These are phyloP conservation scores for Ptychadena robeensis DNA, from an alignment of 2,797 vertebrate species.

Conservation along the genomic window DNA sequence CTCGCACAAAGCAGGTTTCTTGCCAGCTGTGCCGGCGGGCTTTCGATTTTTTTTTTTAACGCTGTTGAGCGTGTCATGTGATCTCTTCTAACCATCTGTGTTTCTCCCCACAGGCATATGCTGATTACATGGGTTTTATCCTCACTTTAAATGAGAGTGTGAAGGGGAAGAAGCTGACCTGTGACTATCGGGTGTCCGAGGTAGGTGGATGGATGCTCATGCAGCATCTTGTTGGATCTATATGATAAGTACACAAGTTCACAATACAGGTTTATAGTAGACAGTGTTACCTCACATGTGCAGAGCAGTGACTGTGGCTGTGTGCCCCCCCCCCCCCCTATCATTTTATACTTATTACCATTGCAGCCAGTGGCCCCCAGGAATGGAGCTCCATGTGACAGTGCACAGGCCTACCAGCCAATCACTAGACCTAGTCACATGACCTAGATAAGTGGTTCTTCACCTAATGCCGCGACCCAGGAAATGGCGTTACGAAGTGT, in stretches of 20 bases:
- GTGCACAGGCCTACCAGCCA: no score
- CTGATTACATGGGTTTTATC: slow-evolving; percentile 95
- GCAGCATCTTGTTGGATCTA: background rate
- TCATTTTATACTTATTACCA: no score
- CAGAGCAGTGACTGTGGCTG: no score
- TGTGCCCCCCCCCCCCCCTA: no score
- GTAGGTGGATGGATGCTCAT: slow-evolving; percentile 70
- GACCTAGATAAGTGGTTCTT: no score
- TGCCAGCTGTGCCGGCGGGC: background rate
- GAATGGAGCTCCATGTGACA: no score
- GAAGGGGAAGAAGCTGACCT: slow-evolving; percentile 90
- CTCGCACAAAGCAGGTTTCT: background rate
- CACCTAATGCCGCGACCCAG: no score
- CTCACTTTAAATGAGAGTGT: slow-evolving; percentile 91
- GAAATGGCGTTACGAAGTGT: no score
- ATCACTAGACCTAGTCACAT: no score
- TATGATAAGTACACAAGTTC: no score
- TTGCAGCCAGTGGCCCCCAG: no score
- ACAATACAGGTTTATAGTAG: no score
- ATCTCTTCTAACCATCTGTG: background rate
- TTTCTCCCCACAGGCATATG: slow-evolving; percentile 81
- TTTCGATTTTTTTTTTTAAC: background rate
- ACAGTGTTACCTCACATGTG: background rate
- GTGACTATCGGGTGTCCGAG: slow-evolving; percentile 90
- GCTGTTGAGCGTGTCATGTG: background rate